Percentiles rank a stretch among this genome's conserved stretches.
These are phyloP conservation scores for Temnopleurus reevesii DNA, from an alignment of 53 echinoderm and acorn worm species.

Conservation along the genomic window DNA sequence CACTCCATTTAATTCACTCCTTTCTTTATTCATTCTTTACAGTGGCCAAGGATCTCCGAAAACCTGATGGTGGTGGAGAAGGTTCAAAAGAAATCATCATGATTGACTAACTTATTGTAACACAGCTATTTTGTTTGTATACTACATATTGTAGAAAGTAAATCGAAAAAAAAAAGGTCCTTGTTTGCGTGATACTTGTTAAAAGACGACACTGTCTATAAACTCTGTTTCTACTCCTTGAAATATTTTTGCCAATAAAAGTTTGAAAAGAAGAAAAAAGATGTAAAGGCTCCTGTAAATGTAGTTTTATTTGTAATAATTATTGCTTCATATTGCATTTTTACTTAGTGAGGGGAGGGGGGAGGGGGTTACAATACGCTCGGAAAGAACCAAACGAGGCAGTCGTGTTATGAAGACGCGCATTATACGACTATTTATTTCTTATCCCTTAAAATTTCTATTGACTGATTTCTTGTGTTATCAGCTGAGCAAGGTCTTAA, in stretches of 20 bases:
- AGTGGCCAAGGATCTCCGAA: constrained; percentile 41
- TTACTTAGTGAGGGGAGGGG: too few species aligned
- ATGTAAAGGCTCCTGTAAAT: too few species aligned
- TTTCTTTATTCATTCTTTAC: not conserved
- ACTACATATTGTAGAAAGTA: constrained; percentile 12
- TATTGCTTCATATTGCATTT: too few species aligned
- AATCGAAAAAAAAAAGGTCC: not conserved
- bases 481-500: too few species aligned
- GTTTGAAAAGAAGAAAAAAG: not conserved
- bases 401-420: too few species aligned
- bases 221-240: not conserved
- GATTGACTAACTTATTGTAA: constrained; percentile 23
- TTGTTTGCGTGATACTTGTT: not conserved
- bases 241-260: constrained; percentile 18
- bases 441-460: too few species aligned
- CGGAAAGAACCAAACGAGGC: too few species aligned
- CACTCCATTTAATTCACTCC: not conserved
- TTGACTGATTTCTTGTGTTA: too few species aligned
- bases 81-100: constrained; percentile 44
- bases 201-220: not conserved
- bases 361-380: too few species aligned
- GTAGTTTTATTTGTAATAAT: too few species aligned
- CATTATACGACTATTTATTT: too few species aligned
- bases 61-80: constrained; percentile 23
- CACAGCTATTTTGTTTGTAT: not conserved